Evolutionary conservation across 2,888 invertebrate genomes (phyloP), one percentile per base, ranked within the genome.

Genomic region (Leptinotarsa haldemani): DNA sequence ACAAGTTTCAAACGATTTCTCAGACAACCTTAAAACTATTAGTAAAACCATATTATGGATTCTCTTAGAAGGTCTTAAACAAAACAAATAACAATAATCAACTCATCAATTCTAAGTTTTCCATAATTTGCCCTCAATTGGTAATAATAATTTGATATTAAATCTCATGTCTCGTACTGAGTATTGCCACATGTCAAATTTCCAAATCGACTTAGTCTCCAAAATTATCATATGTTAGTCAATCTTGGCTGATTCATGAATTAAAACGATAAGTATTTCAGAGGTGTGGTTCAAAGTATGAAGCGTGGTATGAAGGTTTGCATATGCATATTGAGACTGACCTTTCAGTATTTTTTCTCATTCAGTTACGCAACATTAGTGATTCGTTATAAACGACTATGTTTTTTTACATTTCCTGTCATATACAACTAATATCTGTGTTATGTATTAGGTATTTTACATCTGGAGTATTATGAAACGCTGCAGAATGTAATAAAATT

Each of bases 231-330:
- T n/a, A n/a, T 56, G 50, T 56, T 56, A 56, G n/a, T 61, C 61
- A 61, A 30, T 61, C 16, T 18, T 18, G 18, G 56, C 20, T 56
- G 61, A 61, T 61, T 61, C 61, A 61, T 61, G 40, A 7, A 61
- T 61, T 30, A 40, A 30, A 61, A 40, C 40, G n/a, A 18, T 40
- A n/a, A 15, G 16, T 30, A 30, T 25, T 61, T 61, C n/a, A 40
- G 40, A 61, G 61, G 61, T 61, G 61, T 61, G 61, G 61, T 61
- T 30, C 61, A 61, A 61, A 61, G 12, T 30, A 61, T 61, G 61
- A 40, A 61, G 61, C 61, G 40, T 61, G 61, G 61, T 40, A 61
- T 40, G 40, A 61, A 30, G 61, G 61, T 61, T 61, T 40, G 25
- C 40, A 40, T 61, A 18, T 61, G 15, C 61, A 61, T 61, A 61